Evolutionary conservation across 2,888 invertebrate genomes (phyloP), one percentile per base, ranked within the genome.

Genomic region (Andrena minutula): DNA sequence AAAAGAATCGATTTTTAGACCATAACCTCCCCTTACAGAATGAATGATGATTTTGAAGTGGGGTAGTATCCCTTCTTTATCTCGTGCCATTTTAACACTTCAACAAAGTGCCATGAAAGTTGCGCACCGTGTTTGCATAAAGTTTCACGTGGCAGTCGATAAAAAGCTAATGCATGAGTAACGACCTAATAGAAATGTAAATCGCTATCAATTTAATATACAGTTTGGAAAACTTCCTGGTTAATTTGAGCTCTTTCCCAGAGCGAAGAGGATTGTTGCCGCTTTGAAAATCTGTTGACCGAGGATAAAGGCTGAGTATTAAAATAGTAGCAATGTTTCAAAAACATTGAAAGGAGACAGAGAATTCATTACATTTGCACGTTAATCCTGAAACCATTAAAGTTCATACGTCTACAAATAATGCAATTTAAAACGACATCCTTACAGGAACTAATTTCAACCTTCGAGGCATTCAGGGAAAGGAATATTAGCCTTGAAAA

Each of bases 121-220:
- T 28, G 28, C 5, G 41, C n/a, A 63, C 49, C 51, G 32, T 47
- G 28, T 16, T 41, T 60, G 58, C 41, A 58, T 10, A 41, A 58
- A 60, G 26, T 66, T 58, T 53, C 20, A 32, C 32, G 72, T 61
- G 30, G 53, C 23, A 63, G 49, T 49, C 65, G 76, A 83, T 79
- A 69, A 83, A 80, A 80, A 83, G 60, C 65, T 84, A 77, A 80
- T 83, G 84, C 79, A 84, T 77, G 84, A 64, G 60, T 73, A 84
- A 83, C 65, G 72, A 84, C 72, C 66, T 77, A 71, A 83, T 80
- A 83, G 80, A 84, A 83, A 84, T 84, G 80, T 80, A 84, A 84
- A 84, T 84, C 53, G 47, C 63, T 41, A 72, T 75, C 30, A 77
- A 84, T 80, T 80, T 84, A 75, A 77, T 76, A 83, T 71, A 80